Evolutionary conservation across 2,113 vertebrate species (phyloP), one percentile per base, ranked within the genome.

Genomic region (Podarcis raffonei): DNA sequence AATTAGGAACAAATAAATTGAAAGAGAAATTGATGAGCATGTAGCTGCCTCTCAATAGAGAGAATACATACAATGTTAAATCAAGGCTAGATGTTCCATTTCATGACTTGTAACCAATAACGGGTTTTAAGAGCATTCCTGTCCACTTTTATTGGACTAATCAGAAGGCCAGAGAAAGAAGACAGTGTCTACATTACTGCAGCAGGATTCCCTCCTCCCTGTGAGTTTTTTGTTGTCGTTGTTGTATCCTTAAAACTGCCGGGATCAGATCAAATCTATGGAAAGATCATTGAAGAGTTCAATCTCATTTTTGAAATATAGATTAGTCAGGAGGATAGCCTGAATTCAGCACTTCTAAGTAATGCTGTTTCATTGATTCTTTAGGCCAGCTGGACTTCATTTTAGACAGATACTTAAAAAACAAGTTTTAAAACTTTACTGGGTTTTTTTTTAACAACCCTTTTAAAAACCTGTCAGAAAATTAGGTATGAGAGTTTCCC

Each of bases 301-400:
- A 81, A 84, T 87, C 93, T 96, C 91, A 92, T 96, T 96, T 96
- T 94, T 96, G 92, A 97, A 96, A 96, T 96, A 97, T 95, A 96
- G 97, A 96, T 97, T 96, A 95, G 87, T 88, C 87, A 87, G 85
- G 83, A 96, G 92, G 96, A 92, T 83, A 66, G 81, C 30, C 96
- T 92, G 95, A 97, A 94, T 95, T 96, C 96, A 97, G 96, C 96
- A 96, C 95, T 97, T 96, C 94, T 96, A 35, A 90, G 78, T 94
- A 96, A 96, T 95, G 94, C 89, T 95, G 91, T 92, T 96, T 96
- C 96, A 96, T 96, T 97, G 96, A 97, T 97, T 92, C 90, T 93
- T 81, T 88, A 91, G 93, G 90, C 95, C 90, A 95, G 84, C 89
- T 94, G 93, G 86, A 92, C 82, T 77, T 92, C 84, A 88, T 84